Percentiles rank a stretch among this genome's conserved stretches.
These are phyloP conservation scores for Pavo muticus DNA, from an alignment of 2,113 vertebrate genomes.

Conservation along the genomic window DNA sequence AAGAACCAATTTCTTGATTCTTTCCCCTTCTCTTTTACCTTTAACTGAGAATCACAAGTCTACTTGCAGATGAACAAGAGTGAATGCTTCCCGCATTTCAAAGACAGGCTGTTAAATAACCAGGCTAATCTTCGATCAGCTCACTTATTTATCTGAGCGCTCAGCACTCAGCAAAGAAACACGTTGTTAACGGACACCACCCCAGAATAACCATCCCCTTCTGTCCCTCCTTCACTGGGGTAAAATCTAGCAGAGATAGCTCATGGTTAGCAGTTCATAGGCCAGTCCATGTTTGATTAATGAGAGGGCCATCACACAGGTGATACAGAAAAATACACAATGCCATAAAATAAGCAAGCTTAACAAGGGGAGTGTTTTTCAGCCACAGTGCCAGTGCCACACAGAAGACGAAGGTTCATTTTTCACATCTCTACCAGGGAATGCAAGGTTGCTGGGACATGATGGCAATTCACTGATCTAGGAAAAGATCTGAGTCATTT, in stretches of 20 bases:
- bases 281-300: background rate
- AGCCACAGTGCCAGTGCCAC: background rate
- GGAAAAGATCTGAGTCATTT: slow-evolving; percentile 20
- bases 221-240: background rate
- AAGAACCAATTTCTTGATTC: background rate
- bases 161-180: background rate
- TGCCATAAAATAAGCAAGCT: background rate
- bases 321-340: slow-evolving; percentile 37
- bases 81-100: slow-evolving; percentile 11
- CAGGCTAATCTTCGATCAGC: background rate
- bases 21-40: background rate
- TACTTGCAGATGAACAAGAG: background rate
- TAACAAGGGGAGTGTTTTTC: slow-evolving; percentile 38
- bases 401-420: slow-evolving; percentile 6
- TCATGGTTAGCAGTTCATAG: background rate
- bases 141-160: background rate
- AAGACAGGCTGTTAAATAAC: slow-evolving; percentile 15
- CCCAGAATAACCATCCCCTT: background rate
- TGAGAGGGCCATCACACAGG: background rate
- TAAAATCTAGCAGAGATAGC: background rate
- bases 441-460: background rate
- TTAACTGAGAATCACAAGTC: slow-evolving; percentile 30
- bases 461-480: background rate
- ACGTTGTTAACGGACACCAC: background rate
- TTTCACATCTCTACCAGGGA: slow-evolving; percentile 5